Percentiles rank a stretch among this genome's conserved stretches.
Evolutionary conservation across 2,888 invertebrate genomes (phyloP).

Genomic region (Drosophila buzzatii): DNA sequence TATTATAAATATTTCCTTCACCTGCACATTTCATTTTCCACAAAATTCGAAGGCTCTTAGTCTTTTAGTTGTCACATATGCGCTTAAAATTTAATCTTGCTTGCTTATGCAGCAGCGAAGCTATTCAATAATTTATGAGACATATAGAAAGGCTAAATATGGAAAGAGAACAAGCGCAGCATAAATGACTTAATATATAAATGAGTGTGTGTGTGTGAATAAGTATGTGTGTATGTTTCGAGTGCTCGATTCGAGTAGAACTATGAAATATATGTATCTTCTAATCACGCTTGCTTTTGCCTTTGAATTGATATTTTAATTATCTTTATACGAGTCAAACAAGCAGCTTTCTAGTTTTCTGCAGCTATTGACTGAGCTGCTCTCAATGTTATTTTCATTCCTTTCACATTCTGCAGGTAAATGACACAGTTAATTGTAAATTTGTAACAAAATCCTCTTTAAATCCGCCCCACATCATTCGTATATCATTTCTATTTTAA

Average conservation of each 20-base stretch:
- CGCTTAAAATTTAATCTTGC: not conserved
- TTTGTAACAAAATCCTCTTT: not conserved
- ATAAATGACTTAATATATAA: not conserved
- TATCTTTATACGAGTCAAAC: not conserved
- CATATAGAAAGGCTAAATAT: not conserved
- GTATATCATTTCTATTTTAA: slow-evolving; percentile 18
- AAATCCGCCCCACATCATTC: not conserved
- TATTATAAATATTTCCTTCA: not conserved
- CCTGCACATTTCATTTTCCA: not conserved
- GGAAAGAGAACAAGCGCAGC: not conserved
- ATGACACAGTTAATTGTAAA: slow-evolving; percentile 9
- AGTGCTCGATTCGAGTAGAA: not conserved
- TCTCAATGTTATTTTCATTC: not conserved
- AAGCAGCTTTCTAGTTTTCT: not conserved
- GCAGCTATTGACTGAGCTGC: too few relatives aligned
- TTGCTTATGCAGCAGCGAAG: not conserved
- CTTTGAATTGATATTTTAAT: not conserved
- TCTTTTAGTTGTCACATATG: not conserved
- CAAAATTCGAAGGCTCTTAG: not conserved
- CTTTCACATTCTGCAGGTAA: not conserved
- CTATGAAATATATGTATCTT: not conserved
- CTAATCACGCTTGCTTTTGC: not conserved
- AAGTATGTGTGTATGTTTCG: too few relatives aligned
- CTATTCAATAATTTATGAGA: not conserved
- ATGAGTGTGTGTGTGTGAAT: too few relatives aligned